These are phyloP conservation scores for Labeo rohita DNA, from an alignment of 2,113 vertebrate genomes.

Conservation along the genomic window DNA sequence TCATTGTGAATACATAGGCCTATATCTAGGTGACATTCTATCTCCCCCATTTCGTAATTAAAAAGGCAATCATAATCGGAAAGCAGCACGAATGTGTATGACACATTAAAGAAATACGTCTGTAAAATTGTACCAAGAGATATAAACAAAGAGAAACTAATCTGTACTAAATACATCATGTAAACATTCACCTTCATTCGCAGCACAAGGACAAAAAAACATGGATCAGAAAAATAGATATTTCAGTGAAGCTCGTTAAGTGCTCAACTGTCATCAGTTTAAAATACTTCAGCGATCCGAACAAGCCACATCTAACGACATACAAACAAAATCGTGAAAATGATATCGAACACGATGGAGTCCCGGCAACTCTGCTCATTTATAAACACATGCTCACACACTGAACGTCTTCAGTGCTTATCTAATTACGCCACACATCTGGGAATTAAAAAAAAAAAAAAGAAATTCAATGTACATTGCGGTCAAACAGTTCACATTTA, in stretches of 20 bases:
- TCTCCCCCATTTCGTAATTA: slow-evolving; percentile 68
- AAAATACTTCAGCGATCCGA: slow-evolving; percentile 61
- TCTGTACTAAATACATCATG: slow-evolving; percentile 65
- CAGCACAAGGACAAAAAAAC: slow-evolving; percentile 45
- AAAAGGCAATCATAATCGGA: slow-evolving; percentile 77
- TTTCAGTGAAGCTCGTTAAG: slow-evolving; percentile 66
- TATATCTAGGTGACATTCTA: slow-evolving; percentile 68
- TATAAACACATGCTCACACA: slow-evolving; percentile 48
- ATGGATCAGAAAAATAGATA: slow-evolving; percentile 51
- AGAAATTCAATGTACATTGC: slow-evolving; percentile 63
- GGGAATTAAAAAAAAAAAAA: slow-evolving; percentile 58
- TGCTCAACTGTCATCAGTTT: slow-evolving; percentile 64
- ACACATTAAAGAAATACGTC: slow-evolving; percentile 72
- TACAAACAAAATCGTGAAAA: slow-evolving; percentile 65
- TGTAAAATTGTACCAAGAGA: slow-evolving; percentile 74
- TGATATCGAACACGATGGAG: slow-evolving; percentile 52
- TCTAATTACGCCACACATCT: slow-evolving; percentile 59
- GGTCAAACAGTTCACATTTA: slow-evolving; percentile 73
- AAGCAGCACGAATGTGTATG: slow-evolving; percentile 81
- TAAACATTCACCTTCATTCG: slow-evolving; percentile 76
- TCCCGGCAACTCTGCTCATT: slow-evolving; percentile 37
- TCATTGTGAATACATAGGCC: slow-evolving; percentile 68
- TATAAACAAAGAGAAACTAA: slow-evolving; percentile 48
- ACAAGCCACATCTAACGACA: slow-evolving; percentile 69
- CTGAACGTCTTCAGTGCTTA: slow-evolving; percentile 44